Evolutionary conservation across 2,113 vertebrate genomes (phyloP).

Genomic region (Phalacrocorax pelagicus): DNA sequence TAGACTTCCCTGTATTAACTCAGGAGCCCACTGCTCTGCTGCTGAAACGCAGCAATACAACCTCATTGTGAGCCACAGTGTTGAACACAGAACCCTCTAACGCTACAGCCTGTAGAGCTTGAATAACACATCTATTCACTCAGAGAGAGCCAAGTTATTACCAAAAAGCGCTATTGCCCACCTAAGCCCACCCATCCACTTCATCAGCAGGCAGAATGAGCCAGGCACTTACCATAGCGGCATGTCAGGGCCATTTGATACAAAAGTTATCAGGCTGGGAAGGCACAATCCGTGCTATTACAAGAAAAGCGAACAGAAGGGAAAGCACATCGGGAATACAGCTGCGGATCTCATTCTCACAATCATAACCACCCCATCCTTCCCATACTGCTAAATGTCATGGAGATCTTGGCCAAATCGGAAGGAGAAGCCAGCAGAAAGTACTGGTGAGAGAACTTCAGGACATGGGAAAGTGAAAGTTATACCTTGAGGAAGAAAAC

Average conservation of each 20-base stretch:
- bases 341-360: not conserved
- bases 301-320: not conserved
- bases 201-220: not conserved
- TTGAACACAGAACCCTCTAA: not conserved
- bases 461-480: not conserved
- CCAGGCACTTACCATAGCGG: not conserved
- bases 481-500: constrained; percentile 12
- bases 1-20: not conserved
- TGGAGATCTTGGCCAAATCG: not conserved
- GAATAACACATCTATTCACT: not conserved
- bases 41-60: not conserved
- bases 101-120: not conserved
- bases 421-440: constrained; percentile 13
- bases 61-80: not conserved
- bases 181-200: not conserved
- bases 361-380: not conserved
- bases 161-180: rapidly evolving
- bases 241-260: not conserved
- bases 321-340: not conserved
- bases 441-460: not conserved
- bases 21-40: not conserved
- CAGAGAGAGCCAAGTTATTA: not conserved
- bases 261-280: rapidly evolving
- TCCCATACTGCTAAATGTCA: not conserved
- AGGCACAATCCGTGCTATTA: rapidly evolving